These are phyloP conservation scores for Drosophila melanica DNA, from an alignment of 1,140 invertebrate species.

Conservation along the genomic window DNA sequence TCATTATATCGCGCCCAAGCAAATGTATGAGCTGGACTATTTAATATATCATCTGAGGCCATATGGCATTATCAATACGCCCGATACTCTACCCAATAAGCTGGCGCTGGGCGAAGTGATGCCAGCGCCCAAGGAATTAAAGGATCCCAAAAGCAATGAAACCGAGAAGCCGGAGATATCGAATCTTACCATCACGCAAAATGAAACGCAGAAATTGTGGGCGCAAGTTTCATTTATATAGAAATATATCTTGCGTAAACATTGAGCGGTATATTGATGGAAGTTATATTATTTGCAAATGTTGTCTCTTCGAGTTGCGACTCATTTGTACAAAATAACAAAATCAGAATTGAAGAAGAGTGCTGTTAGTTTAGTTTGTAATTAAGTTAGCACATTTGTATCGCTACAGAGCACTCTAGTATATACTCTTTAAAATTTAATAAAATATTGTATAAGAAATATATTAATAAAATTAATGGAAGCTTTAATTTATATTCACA, in stretches of 20 bases:
- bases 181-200: conserved; percentile 11
- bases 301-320: conserved; percentile 20
- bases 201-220: conserved; percentile 40
- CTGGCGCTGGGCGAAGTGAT: conserved; percentile 67
- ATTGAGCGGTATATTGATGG: not conserved
- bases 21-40: conserved; percentile 98
- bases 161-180: not conserved
- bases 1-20: conserved; percentile 96
- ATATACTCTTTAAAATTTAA: no score
- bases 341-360: conserved; percentile 50
- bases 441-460: conserved; percentile 54
- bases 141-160: conserved; percentile 33
- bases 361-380: conserved; percentile 64
- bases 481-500: no score
- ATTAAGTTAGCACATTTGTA: no score
- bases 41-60: conserved; percentile 97
- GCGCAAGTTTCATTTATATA: conserved; percentile 6
- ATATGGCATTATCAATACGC: conserved; percentile 88
- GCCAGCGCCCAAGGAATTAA: conserved; percentile 55
- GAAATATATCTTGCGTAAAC: conserved; percentile 16
- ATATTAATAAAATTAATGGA: not conserved
- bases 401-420: no score
- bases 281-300: conserved; percentile 25
- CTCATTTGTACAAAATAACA: conserved; percentile 63
- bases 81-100: conserved; percentile 65